Evolutionary conservation across 2,888 invertebrate genomes (phyloP).

Genomic region (Emesis furor): DNA sequence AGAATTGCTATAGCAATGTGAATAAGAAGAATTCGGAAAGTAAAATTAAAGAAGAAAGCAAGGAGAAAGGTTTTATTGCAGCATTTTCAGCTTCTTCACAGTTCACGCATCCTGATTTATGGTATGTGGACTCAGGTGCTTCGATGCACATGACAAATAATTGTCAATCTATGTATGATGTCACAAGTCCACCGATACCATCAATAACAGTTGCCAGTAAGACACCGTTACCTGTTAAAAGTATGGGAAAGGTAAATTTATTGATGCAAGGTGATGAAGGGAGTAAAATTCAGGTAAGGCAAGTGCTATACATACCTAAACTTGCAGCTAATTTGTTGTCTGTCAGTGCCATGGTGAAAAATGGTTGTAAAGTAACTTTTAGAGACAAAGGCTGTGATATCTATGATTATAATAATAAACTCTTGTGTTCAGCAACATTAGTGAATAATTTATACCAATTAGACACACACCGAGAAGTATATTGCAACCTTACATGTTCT

Average conservation of each 20-base stretch:
- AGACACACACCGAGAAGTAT: neutral
- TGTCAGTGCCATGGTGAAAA: slow-evolving; percentile 44
- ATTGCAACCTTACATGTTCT: neutral
- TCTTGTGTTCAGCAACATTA: neutral
- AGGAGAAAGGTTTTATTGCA: too few relatives aligned
- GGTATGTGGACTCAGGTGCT: too few relatives aligned
- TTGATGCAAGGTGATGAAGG: slow-evolving; percentile 38
- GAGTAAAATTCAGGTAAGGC: slow-evolving; percentile 78
- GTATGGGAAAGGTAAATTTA: slow-evolving; percentile 63
- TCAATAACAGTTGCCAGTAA: slow-evolving; percentile 57
- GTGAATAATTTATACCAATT: neutral
- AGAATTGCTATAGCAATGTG: too few relatives aligned
- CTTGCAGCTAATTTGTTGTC: neutral
- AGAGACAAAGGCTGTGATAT: slow-evolving; percentile 26
- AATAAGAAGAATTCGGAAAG: too few relatives aligned
- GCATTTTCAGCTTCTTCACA: too few relatives aligned
- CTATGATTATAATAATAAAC: slow-evolving; percentile 7
- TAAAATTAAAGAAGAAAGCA: too few relatives aligned
- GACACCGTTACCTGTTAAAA: slow-evolving; percentile 60
- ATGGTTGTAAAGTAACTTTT: slow-evolving; percentile 44
- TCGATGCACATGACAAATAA: too few relatives aligned
- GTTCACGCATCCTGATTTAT: too few relatives aligned
- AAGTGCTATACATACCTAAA: slow-evolving; percentile 10
- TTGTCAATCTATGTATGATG: too few relatives aligned
- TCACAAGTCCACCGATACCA: slow-evolving; percentile 24